Evolutionary conservation across 1,140 invertebrate genomes (phyloP), one percentile per base, ranked within the genome.

Genomic region (Lethrus apterus): DNA sequence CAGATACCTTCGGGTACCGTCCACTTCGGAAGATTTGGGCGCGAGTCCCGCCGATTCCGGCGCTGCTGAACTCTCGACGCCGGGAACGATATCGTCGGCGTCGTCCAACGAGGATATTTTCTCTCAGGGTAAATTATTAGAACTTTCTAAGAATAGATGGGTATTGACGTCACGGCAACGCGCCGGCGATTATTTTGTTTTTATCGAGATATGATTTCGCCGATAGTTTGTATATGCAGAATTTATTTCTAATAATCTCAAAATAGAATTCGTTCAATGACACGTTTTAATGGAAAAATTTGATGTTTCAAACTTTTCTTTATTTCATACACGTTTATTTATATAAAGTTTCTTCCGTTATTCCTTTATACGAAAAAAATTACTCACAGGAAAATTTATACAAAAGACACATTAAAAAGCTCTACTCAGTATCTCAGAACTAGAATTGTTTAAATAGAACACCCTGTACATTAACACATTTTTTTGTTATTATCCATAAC

Each of bases 91-190:
- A 0, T 71, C 73, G 3, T 70, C 73, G 0, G 71, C 70, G 0
- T 77, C 75, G 0, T 74, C 73, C 0, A 68, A 65, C 10, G 75
- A 76, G 30, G 72, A 74, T 40, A 56, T 74, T 17, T 58, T 59
- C 38, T 38, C 55, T 46, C 33, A 52, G 21, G 62, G 63, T 65
- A 58, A 59, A 30, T 19, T 9, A 8, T 17, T 42, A 26, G n/a
- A n/a, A n/a, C n/a, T n/a, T n/a, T n/a, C 23, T 26, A 26, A 7
- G 23, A 26, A 7, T 26, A 7, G 23, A 26, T 26, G 5, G 5
- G 23, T 26, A 38, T 38, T 38, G 35, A 38, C 35, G 35, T 38
- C 35, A 38, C 18, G n/a, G 35, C 20, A 21, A 38, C n/a, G n/a
- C n/a, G n/a, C n/a, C n/a, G n/a, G n/a, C n/a, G 35, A n/a, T 21